These are phyloP conservation scores for Drosophila rhopaloa DNA, from an alignment of 1,140 invertebrate genomes.

Conservation along the genomic window DNA sequence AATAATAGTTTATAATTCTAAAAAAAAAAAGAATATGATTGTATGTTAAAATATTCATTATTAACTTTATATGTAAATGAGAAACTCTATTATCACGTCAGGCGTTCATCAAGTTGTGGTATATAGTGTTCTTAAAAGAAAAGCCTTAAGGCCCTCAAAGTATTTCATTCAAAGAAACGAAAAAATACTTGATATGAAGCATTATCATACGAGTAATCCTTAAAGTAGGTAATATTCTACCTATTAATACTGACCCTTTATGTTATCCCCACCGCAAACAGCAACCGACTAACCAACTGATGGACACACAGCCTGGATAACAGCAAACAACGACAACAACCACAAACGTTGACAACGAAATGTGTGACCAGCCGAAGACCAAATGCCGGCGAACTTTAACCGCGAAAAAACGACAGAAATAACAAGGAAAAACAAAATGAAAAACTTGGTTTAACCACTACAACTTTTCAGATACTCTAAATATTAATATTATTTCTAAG, in stretches of 20 bases:
- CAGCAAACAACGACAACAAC: slow-evolving; percentile 38
- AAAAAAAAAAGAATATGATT: too few species aligned
- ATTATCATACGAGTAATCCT: neutral
- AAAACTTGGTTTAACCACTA: neutral
- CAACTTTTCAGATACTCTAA: slow-evolving; percentile 21
- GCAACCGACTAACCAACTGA: slow-evolving; percentile 59
- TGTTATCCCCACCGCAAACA: slow-evolving; percentile 57
- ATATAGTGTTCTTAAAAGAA: too few species aligned
- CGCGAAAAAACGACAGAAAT: slow-evolving; percentile 39
- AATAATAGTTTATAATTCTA: too few species aligned
- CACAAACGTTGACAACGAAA: slow-evolving; percentile 47
- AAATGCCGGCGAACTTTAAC: slow-evolving; percentile 77
- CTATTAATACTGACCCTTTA: slow-evolving; percentile 45
- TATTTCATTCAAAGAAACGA: too few species aligned
- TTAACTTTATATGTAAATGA: too few species aligned
- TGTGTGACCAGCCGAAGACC: slow-evolving; percentile 51
- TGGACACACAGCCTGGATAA: slow-evolving; percentile 43
- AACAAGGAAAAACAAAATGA: slow-evolving; percentile 17
- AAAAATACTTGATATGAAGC: too few species aligned
- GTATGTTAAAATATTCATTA: too few species aligned
- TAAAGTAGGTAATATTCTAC: slow-evolving; percentile 2
- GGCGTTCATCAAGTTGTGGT: too few species aligned
- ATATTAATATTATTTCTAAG: too few species aligned
- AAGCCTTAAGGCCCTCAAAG: too few species aligned
- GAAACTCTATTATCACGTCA: too few species aligned